Conservation (phyloP, 1,140 invertebrate species). For the Conus ventricosus region DNA sequence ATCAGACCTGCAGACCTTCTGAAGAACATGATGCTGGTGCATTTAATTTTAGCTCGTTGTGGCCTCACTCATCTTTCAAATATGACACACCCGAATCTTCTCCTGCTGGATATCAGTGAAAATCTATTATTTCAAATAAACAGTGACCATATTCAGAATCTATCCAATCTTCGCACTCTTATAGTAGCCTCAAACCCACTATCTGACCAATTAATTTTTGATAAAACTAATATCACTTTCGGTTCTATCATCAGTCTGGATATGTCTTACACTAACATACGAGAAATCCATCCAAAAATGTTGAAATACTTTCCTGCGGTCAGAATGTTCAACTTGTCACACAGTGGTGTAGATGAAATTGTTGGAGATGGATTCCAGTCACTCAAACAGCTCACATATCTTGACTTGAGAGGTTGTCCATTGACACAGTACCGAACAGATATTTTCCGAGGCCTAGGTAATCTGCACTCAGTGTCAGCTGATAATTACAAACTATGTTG, state of each 20-base stretch:
- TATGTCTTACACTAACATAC: background rate
- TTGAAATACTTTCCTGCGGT: background rate
- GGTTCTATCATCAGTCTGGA: background rate
- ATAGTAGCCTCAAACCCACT: background rate
- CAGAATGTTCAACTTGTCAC: background rate
- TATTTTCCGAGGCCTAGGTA: background rate
- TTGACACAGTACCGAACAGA: background rate
- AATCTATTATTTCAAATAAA: background rate
- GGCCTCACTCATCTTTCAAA: background rate
- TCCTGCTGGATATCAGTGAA: background rate
- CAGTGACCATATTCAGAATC: background rate
- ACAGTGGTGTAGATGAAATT: background rate
- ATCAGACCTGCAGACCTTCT: background rate
- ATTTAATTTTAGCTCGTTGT: background rate
- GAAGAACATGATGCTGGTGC: background rate
- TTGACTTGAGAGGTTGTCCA: background rate
- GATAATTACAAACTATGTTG: conserved; percentile 43
- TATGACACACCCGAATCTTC: background rate
- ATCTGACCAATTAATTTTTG: background rate
- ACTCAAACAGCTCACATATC: background rate
- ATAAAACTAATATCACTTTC: background rate
- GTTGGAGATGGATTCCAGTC: conserved; percentile 1
- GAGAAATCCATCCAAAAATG: background rate
- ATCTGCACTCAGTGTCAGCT: conserved; percentile 27
- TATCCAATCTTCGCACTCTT: background rate